These are phyloP conservation scores for Enteromius thamalakanensis DNA, from an alignment of 2,797 vertebrate species.

Conservation along the genomic window DNA sequence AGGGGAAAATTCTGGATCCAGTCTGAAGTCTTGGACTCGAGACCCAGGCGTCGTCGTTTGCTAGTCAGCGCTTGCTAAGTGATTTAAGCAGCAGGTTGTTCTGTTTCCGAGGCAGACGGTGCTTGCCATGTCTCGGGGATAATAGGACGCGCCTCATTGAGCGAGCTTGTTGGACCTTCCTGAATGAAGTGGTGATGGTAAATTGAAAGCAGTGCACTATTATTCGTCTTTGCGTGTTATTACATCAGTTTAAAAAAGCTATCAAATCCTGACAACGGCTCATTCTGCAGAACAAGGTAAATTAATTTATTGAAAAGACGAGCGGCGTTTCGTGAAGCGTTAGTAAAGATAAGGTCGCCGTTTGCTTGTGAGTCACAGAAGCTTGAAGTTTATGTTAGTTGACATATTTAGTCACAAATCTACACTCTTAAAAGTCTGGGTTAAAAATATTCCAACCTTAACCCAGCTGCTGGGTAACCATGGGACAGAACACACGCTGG, in stretches of 20 bases:
- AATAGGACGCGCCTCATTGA: conserved; percentile 75
- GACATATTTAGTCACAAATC: conserved; percentile 64
- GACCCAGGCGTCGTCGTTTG: background rate
- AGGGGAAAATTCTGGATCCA: background rate
- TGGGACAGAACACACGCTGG: no score
- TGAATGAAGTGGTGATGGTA: conserved; percentile 74
- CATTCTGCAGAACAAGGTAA: conserved; percentile 62
- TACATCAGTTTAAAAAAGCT: conserved; percentile 64
- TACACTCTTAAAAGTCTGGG: background rate
- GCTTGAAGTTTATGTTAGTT: conserved; percentile 61
- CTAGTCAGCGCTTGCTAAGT: conserved; percentile 35
- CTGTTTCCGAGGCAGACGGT: conserved; percentile 57
- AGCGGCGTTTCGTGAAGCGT: conserved; percentile 42
- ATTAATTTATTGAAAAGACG: conserved; percentile 68
- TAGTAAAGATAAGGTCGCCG: background rate
- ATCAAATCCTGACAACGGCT: conserved; percentile 64
- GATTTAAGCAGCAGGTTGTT: conserved; percentile 48
- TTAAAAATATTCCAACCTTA: no score
- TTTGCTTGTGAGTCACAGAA: conserved; percentile 22
- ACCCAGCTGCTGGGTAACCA: no score
- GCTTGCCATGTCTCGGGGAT: conserved; percentile 66
- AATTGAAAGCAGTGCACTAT: conserved; percentile 69
- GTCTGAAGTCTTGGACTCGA: conserved; percentile 1
- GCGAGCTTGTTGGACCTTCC: conserved; percentile 76
- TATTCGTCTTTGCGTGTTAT: conserved; percentile 62